A percentile compares a stretch with the other conserved stretches of the same genome.
Conservation (phyloP, 2,113 vertebrate species). For the Trichomycterus rosablanca region DNA sequence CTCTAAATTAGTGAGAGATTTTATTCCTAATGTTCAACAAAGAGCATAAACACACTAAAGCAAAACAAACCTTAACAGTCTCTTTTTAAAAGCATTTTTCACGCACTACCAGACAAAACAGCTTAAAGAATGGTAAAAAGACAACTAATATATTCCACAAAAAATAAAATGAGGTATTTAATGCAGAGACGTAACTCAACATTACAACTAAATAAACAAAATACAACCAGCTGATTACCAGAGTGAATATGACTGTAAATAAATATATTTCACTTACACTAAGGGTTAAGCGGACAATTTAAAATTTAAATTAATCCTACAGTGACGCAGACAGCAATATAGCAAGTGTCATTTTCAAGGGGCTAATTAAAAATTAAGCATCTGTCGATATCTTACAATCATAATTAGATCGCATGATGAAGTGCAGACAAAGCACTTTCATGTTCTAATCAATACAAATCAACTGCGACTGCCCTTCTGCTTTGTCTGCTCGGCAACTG, state of each 20-base stretch:
- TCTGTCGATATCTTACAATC: conserved; percentile 36
- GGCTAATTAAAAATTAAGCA: conserved; percentile 42
- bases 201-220: not conserved
- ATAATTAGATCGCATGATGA: conserved; percentile 43
- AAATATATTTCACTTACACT: not conserved
- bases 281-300: not conserved
- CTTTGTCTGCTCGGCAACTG: conserved; percentile 12
- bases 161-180: too few species aligned
- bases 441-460: conserved; percentile 37
- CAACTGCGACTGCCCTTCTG: conserved; percentile 27
- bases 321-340: conserved; percentile 12
- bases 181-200: too few species aligned
- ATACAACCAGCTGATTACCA: not conserved
- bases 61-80: too few species aligned
- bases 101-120: too few species aligned
- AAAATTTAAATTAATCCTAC: conserved; percentile 8
- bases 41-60: too few species aligned
- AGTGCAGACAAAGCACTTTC: conserved; percentile 39
- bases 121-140: too few species aligned
- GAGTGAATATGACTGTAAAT: not conserved
- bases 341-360: conserved; percentile 28
- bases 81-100: too few species aligned
- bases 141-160: too few species aligned
- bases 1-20: too few species aligned
- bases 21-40: too few species aligned